These are phyloP conservation scores for Anolis apletophallus DNA, from an alignment of 2,797 vertebrate species.

Conservation along the genomic window DNA sequence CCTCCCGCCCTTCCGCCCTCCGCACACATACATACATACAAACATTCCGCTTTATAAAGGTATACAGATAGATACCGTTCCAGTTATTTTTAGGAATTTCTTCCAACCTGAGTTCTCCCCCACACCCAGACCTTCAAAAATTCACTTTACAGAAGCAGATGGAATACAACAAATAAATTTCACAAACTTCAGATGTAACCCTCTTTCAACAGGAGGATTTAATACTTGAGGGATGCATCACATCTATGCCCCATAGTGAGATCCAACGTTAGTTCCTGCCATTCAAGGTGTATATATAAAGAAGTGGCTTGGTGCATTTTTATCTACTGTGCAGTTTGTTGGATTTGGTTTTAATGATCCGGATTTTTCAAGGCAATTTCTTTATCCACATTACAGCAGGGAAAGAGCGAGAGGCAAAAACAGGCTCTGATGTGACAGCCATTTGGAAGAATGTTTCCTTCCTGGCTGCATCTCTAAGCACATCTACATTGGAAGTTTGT, in stretches of 20 bases:
- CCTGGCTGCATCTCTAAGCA: slow-evolving; percentile 7
- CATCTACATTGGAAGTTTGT: neutral
- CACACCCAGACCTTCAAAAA: neutral
- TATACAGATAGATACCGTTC: neutral
- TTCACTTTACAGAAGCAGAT: slow-evolving; percentile 4
- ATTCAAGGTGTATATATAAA: neutral
- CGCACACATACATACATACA: no score
- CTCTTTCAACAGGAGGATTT: neutral
- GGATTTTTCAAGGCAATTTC: slow-evolving; percentile 8
- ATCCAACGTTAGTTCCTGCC: slow-evolving; percentile 4
- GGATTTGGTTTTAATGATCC: slow-evolving; percentile 1
- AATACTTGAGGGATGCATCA: neutral
- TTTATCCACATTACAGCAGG: neutral
- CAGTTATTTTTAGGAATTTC: neutral
- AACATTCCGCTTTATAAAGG: no score
- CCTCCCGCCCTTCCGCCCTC: no score
- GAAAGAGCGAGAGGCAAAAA: slow-evolving; percentile 8
- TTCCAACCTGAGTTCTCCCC: slow-evolving; percentile 4
- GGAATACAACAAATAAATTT: neutral
- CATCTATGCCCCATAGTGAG: neutral
- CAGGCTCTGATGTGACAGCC: slow-evolving; percentile 5
- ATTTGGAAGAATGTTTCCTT: slow-evolving; percentile 10
- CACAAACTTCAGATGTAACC: slow-evolving; percentile 11
- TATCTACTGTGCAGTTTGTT: slow-evolving; percentile 2
- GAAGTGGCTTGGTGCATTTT: neutral